These are phyloP conservation scores for Abrostola triplasia DNA, from an alignment of 2,888 invertebrate species.

Conservation along the genomic window DNA sequence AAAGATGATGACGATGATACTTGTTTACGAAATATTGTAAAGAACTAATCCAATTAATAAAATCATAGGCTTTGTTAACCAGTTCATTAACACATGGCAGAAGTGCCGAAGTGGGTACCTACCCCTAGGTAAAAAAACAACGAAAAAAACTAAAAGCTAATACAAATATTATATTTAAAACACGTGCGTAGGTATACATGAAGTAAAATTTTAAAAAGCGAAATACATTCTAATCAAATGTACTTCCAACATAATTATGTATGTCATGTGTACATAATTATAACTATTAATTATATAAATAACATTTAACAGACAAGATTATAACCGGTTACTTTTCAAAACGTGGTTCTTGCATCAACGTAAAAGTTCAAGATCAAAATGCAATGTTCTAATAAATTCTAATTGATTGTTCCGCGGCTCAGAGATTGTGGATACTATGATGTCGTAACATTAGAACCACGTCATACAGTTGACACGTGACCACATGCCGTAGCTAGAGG, in stretches of 20 bases:
- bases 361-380: slow-evolving; percentile 51
- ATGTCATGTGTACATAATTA: slow-evolving; percentile 6
- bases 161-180: no score
- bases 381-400: slow-evolving; percentile 48
- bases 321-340: slow-evolving; percentile 10
- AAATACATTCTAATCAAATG: not conserved
- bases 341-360: slow-evolving; percentile 33
- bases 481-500: slow-evolving; percentile 30
- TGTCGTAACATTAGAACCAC: slow-evolving; percentile 39
- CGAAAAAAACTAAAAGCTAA: no score
- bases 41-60: no score
- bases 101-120: no score
- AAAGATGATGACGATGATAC: no score
- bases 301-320: slow-evolving; percentile 9
- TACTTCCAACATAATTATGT: slow-evolving; percentile 2
- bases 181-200: no score
- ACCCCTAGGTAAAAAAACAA: no score
- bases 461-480: slow-evolving; percentile 27
- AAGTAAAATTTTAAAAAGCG: no score
- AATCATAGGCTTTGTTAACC: no score
- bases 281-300: slow-evolving; percentile 2
- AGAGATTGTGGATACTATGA: slow-evolving; percentile 22
- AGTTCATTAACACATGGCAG: no score
- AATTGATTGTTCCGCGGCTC: slow-evolving; percentile 43
- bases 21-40: no score